Evolutionary conservation across 2,113 vertebrate species (phyloP), one percentile per base, ranked within the genome.

Genomic region (Corythornis vintsioides): DNA sequence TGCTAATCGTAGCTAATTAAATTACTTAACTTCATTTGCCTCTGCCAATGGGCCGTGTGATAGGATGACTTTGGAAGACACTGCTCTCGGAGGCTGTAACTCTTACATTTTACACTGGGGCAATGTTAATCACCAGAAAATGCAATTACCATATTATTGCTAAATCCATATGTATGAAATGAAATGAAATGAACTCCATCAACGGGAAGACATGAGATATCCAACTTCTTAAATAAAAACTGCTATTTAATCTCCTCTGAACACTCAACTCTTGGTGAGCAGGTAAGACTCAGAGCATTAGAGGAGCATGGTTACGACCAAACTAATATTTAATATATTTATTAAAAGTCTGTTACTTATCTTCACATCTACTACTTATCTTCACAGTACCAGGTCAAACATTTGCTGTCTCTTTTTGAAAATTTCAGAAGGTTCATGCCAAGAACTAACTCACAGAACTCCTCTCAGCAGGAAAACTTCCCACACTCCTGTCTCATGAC

Each of bases 21-120:
- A 91, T 94, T 91, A 93, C 56, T 94, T 97, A 92, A 95, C 92
- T 95, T 95, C 73, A 96, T 93, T 96, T 95, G 71, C 53, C 29
- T 93, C 74, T 88, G 83, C 65, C 92, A 97, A 77, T 66, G 42
- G 76, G 50, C 93, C 92, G 70, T 88, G 53, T 60, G 90, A 94
- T 71, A 78, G 16, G 82, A 72, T 78, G 89, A 82, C 87, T 90
- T 93, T 90, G 81, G 88, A 94, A 78, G 80, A 65, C 52, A 31
- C 47, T 42, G 75, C 73, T 91, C 65, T 95, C 76, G 50, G 16
- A 85, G 33, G 78, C 71, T 89, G 38, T 74, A 43, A 53, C 89
- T 87, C 71, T 93, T 70, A 60, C 45, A 83, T 77, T 64, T 95
- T 95, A 92, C 38, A 86, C 20, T 0, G 1, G 67, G 56, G 90